Base-by-base conservation (phyloP, 2,113 vertebrate genomes). In the Rhinoptilus africanus region DNA sequence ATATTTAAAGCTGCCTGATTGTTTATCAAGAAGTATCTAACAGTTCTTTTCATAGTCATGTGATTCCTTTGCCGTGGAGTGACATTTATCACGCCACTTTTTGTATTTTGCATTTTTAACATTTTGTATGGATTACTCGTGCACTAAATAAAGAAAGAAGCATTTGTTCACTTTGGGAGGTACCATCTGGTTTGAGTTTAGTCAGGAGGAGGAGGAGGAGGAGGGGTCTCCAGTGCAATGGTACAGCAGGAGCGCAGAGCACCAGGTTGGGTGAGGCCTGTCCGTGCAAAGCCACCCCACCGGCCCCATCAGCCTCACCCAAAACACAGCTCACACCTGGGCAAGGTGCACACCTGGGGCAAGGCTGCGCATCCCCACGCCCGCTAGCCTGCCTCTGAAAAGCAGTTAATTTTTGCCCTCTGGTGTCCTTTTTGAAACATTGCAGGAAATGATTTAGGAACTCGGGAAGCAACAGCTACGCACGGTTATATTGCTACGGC, bases 341-440 rank as follows among this genome's bases (percentile, higher is more conserved):
- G 27, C 15, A 26, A 30, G 20, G 14, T 14, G 18, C 64, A 14
- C 0, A 0, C n/a, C n/a, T n/a, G n/a, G n/a, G n/a, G n/a, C 14
- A 57, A 32, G 23, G 12, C 48, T 79, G 11, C 1, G 0, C 37
- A 11, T 17, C 30, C 50, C 34, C 0, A 0, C 12, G 56, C 30
- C 30, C 0, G 0, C 45, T 39, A 21, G 24, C 59, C 39, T 28
- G 28, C 23, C 45, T 73, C n/a, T 41, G 37, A 26, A 41, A 34
- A 73, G 53, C 27, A 3, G 2, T 28, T 30, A 10, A 9, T 14
- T 68, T 60, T 82, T 85, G 67, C 88, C 88, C 85, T 89, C 97
- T 93, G 50, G 72, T 77, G 96, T 79, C 47, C 4, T 2, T n/a
- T 67, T 10, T 1, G 26, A 34, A 88, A 13, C 37, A 78, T n/a